Base-by-base conservation (phyloP, 1,140 invertebrate species). In the Scylla paramamosain region DNA sequence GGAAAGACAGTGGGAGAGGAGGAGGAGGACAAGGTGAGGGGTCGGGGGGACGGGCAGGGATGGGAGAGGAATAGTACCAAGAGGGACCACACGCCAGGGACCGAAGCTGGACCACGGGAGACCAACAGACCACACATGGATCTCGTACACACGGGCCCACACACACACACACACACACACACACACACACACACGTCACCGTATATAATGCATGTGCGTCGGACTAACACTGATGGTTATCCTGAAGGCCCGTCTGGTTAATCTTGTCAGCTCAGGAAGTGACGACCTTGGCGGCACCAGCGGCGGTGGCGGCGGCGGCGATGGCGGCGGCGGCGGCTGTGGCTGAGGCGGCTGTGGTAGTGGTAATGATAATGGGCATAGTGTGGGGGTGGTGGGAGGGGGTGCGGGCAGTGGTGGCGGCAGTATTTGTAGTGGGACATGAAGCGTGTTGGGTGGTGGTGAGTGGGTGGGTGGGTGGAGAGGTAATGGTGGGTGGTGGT, bases 371-470 rank as follows among this genome's bases (percentile, higher is more conserved):
- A 77, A 77, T 77, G 25, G 67, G 67, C 12, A 20, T n/a, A 20
- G 67, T 2, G 67, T 12, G 52, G 2, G 52, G 52, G 52, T 59
- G 10, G 52, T 59, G 67, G n/a, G 67, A 25, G 67, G 67, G 67
- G n/a, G 67, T 12, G 67, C 25, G 6, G n/a, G 67, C n/a, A 25
- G 20, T 77, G 6, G 67, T 77, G n/a, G 67, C n/a, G 67, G 67
- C n/a, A n/a, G 67, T 77, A 77, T 77, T 77, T 77, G 67, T 77
- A 77, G n/a, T 77, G 67, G n/a, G 67, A n/a, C 67, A 77, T 77
- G 67, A 20, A n/a, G 67, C 20, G 67, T 77, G 67, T 25, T 77
- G 67, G 16, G 67, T 77, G 67, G 16, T 12, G 16, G 67, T 20
- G 59, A 14, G 67, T 25, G 67, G 8, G 25, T n/a, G 67, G 16